These are phyloP conservation scores for Imbricaverruca yamaguchii DNA, from an alignment of 2,888 invertebrate genomes.

Conservation along the genomic window DNA sequence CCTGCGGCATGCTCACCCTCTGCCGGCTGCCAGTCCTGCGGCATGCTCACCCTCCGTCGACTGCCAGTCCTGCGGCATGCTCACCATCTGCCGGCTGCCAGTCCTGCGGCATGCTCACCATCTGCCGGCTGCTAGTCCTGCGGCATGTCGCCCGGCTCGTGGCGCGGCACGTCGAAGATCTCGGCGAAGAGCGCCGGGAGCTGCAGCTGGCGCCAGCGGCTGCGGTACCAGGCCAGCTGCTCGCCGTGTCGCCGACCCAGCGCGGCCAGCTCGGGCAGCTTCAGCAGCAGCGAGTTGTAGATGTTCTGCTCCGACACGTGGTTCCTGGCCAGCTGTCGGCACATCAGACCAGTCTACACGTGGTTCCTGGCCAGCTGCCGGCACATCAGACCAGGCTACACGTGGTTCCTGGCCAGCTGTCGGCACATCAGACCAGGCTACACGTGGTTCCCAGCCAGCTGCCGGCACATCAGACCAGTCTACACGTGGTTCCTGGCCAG, in stretches of 20 bases:
- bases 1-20: background rate
- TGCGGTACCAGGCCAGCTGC: constrained; percentile 80
- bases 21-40: no score
- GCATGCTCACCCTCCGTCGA: background rate
- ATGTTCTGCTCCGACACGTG: constrained; percentile 54
- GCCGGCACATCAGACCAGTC: no score
- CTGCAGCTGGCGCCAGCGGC: constrained; percentile 62
- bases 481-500: constrained; percentile 53
- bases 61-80: no score
- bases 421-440: constrained; percentile 35
- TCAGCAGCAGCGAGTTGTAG: constrained; percentile 50
- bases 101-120: no score
- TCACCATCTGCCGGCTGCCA: no score
- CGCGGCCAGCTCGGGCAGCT: constrained; percentile 67
- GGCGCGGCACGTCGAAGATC: constrained; percentile 83
- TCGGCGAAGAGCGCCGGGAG: constrained; percentile 91
- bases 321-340: constrained; percentile 49
- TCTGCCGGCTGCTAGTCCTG: background rate
- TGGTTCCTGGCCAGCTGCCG: constrained; percentile 55
- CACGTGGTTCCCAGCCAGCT: constrained; percentile 54
- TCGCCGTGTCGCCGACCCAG: constrained; percentile 75
- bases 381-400: no score
- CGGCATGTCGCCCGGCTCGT: constrained; percentile 37
- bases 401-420: constrained; percentile 53
- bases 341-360: constrained; percentile 42